A percentile compares a stretch with the other conserved stretches of the same genome.
phyloP scores from a whole-genome alignment of 1,140 invertebrate genomes.

The Drosophila cardini region DNA sequence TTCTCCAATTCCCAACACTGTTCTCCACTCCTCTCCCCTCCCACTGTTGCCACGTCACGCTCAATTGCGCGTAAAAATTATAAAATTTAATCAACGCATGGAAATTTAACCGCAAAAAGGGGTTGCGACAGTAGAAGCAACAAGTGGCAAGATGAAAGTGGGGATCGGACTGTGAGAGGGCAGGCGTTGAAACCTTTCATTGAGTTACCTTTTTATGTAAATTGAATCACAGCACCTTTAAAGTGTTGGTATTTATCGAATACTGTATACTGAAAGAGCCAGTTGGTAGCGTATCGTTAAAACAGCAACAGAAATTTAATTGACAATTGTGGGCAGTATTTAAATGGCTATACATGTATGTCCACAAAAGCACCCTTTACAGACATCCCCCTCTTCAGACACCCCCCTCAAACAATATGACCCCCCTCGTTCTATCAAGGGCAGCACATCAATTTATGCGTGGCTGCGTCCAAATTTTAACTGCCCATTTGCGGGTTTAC shows the following conservation, averaged over 20 bases:
- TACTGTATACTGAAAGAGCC: not conserved
- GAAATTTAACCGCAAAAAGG: constrained; percentile 44
- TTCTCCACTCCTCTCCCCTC: not conserved
- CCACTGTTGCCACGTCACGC: constrained; percentile 13
- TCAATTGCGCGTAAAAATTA: constrained; percentile 75
- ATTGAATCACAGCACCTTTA: constrained; percentile 45
- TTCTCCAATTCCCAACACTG: not conserved
- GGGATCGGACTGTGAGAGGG: not conserved
- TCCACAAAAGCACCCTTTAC: constrained; percentile 25
- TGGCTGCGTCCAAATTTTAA: constrained; percentile 44
- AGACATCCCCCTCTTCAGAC: not conserved
- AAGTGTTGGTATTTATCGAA: constrained; percentile 11
- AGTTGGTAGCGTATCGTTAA: not conserved
- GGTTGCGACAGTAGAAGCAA: constrained; percentile 35
- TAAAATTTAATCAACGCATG: constrained; percentile 69
- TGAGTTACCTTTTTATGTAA: constrained; percentile 67
- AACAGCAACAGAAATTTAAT: constrained; percentile 59
- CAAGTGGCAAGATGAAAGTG: constrained; percentile 49
- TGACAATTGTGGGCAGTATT: constrained; percentile 60
- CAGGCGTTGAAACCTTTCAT: constrained; percentile 1
- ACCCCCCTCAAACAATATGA: not conserved
- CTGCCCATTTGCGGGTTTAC: constrained; percentile 46
- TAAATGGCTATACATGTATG: constrained; percentile 29
- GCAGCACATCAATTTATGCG: constrained; percentile 54
- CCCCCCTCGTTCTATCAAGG: constrained; percentile 1